Percentiles rank a stretch among this genome's conserved stretches.
These are phyloP conservation scores for Epinephelus cyanopodus DNA, from an alignment of 2,113 vertebrate species.

Conservation along the genomic window DNA sequence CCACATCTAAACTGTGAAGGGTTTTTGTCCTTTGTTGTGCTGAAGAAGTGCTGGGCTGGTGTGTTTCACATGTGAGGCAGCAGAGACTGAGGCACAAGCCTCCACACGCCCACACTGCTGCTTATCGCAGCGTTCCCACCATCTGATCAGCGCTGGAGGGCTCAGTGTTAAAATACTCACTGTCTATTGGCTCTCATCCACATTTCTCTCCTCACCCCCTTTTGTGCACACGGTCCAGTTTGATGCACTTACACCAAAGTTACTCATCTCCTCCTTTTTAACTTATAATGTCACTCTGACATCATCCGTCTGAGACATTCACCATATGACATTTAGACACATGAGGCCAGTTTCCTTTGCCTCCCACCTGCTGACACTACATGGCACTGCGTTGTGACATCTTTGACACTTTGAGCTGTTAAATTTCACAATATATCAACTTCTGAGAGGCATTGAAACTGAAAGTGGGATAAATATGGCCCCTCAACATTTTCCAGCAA, in stretches of 20 bases:
- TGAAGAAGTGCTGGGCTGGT: slow-evolving; percentile 24
- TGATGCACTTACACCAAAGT: neutral
- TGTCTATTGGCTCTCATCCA: slow-evolving; percentile 25
- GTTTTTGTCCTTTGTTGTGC: slow-evolving; percentile 21
- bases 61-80: slow-evolving; percentile 33
- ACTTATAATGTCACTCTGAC: neutral
- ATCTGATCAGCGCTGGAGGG: slow-evolving; percentile 47
- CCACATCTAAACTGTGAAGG: slow-evolving; percentile 29
- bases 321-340: slow-evolving; percentile 43
- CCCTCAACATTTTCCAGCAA: slow-evolving; percentile 33
- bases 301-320: neutral
- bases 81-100: slow-evolving; percentile 56
- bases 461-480: slow-evolving; percentile 49
- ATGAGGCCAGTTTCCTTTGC: slow-evolving; percentile 32
- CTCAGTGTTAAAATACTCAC: slow-evolving; percentile 16
- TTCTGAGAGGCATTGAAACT: slow-evolving; percentile 9
- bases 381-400: slow-evolving; percentile 10
- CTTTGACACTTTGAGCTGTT: neutral
- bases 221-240: neutral
- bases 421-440: neutral
- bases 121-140: slow-evolving; percentile 64
- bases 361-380: neutral
- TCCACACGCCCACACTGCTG: slow-evolving; percentile 69
- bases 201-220: neutral
- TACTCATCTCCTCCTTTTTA: slow-evolving; percentile 1